Evolutionary conservation across 1,140 invertebrate genomes (phyloP), one percentile per base, ranked within the genome.

Genomic region (Spodoptera litura): DNA sequence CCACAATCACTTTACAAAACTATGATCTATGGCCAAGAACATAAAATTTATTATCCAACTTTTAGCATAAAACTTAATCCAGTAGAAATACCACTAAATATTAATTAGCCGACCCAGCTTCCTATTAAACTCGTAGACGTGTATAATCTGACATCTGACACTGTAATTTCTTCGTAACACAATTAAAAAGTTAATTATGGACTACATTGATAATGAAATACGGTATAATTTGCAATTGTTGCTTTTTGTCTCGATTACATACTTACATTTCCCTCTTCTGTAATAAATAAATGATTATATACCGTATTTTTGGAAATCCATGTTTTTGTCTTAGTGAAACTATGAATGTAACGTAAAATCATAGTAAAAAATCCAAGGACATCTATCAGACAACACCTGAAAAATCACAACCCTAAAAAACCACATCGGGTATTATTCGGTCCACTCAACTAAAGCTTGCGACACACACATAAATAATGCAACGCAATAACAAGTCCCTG

Each of bases 391-490:
- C 52, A 52, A 55, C 52, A n/a, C 52, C 15, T 55, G 52, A n/a
- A n/a, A 13, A 55, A 4, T 12, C 52, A 5, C 52, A 55, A n/a
- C 52, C 52, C 52, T 55, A 13, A 68, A 68, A 68, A n/a, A 15
- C 44, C n/a, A 68, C 4, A 68, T 25, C 38, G 38, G 38, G 38
- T 44, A 44, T 44, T 44, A 44, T 44, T 44, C 38, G 38, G 25
- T 53, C 51, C 62, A 56, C 52, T 74, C 59, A 80, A 61, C 75
- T 81, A 81, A 68, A 38, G 71, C 83, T 82, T 84, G 85, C 87
- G 86, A 90, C 87, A 59, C 56, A 52, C 81, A 90, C 89, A 91
- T 93, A 91, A 93, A 92, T 92, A 93, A 93, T 91, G 88, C 85
- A 88, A 87, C 79, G 89, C 89, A 91, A 91, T 91, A 93, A 91